Evolutionary conservation across 2,888 invertebrate species (phyloP).

Genomic region (Didymodactylos carnosus): DNA sequence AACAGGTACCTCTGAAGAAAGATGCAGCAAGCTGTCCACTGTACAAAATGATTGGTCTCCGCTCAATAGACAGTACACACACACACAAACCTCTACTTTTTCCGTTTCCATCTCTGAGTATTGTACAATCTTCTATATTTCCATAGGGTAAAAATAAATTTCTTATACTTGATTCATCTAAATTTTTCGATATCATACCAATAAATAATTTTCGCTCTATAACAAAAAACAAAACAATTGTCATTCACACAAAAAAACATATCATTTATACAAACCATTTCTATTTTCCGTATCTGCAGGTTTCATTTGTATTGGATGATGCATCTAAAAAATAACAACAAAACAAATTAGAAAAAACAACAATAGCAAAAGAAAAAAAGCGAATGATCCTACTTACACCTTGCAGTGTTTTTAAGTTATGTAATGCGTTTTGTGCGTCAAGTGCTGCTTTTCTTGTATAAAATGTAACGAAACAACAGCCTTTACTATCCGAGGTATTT

Average conservation of each 20-base stretch:
- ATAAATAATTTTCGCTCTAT: constrained; percentile 77
- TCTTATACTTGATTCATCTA: constrained; percentile 68
- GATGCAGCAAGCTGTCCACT: too few species aligned
- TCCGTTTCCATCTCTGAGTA: constrained; percentile 29
- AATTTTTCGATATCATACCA: constrained; percentile 90
- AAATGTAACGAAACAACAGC: constrained; percentile 99
- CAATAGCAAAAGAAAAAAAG: not conserved
- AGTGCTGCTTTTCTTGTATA: constrained; percentile 91
- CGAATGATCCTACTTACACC: constrained; percentile 37
- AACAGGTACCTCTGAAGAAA: too few species aligned
- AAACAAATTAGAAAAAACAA: not conserved
- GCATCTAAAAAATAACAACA: constrained; percentile 51
- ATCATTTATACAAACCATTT: constrained; percentile 42
- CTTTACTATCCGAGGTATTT: constrained; percentile 86
- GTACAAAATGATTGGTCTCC: too few species aligned
- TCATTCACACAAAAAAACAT: not conserved
- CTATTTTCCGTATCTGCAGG: constrained; percentile 97
- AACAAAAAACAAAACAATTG: not conserved
- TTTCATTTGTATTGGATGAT: constrained; percentile 98
- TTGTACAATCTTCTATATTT: constrained; percentile 91
- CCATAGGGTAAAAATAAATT: constrained; percentile 78
- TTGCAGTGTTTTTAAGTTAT: constrained; percentile 90
- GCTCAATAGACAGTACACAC: too few species aligned
- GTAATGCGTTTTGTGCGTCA: constrained; percentile 93
- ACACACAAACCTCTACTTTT: constrained; percentile 7